Base-by-base conservation (phyloP, 2,797 vertebrate genomes). In the Chelonia mydas region DNA sequence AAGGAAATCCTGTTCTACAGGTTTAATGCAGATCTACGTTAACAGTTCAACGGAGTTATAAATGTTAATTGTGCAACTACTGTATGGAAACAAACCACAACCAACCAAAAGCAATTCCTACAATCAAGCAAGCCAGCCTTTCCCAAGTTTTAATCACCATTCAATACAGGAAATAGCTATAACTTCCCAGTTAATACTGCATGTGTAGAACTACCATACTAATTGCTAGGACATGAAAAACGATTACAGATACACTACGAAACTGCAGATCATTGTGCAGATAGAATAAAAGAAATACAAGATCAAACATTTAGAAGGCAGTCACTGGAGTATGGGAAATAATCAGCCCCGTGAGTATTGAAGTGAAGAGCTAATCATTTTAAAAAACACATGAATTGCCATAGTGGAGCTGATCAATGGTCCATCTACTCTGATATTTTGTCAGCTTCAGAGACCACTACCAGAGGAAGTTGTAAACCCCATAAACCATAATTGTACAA, bases 331-430 rank as follows among this genome's bases (percentile, higher is more conserved):
- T 86, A 90, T 59, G 45, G 72, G 53, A 90, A 84, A 96, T 80
- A 93, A 94, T 81, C n/a, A 53, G 55, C 12, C 74, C 25, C 33
- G 88, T 91, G 83, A 96, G n/a, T 90, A 87, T 1, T 41, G 7
- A 94, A 85, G 82, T 92, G 84, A 95, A 96, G 86, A 95, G 76
- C 47, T 90, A 61, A 16, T 25, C 3, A 81, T 95, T 93, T 90
- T 97, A 93, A 84, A 53, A 41, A 76, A 90, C n/a, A 51, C 21
- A 61, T 77, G 27, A 83, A 92, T 37, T 47, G 90, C 27, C 61
- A 55, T 55, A 86, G 61, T 1, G 88, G 65, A 88, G 37, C 17
- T 90, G 65, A 54, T 28, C 79, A 49, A 87, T 53, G 12, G 68
- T 76, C 15, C 51, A 74, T 33, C 50, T 50, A 16, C 41, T 72